Conservation (phyloP, 2,113 vertebrate species). For the Arizona elegans region DNA sequence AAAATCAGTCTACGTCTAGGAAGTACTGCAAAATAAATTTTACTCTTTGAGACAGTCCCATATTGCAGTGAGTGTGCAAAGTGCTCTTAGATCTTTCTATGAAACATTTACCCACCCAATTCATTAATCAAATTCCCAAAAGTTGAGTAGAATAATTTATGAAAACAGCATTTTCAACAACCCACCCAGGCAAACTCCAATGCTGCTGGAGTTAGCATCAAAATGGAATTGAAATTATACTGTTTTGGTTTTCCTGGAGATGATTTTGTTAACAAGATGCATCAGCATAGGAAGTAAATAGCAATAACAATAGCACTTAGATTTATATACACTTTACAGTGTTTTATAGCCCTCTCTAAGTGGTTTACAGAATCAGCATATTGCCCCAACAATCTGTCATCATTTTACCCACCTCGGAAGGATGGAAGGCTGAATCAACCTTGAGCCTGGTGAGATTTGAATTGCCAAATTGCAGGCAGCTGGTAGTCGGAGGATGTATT, state of each 20-base stretch:
- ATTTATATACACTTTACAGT: too few species aligned
- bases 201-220: neutral
- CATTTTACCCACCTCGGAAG: too few species aligned
- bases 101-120: neutral
- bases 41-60: neutral
- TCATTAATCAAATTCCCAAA: neutral
- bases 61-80: neutral
- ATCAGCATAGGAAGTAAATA: neutral
- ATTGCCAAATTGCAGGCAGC: too few species aligned
- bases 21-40: neutral
- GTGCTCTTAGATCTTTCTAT: neutral
- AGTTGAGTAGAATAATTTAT: neutral
- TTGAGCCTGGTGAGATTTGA: too few species aligned
- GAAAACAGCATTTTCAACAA: neutral
- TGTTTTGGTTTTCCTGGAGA: neutral
- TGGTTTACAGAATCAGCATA: too few species aligned
- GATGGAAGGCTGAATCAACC: too few species aligned
- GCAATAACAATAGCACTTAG: too few species aligned
- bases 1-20: neutral
- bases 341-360: too few species aligned
- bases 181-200: neutral
- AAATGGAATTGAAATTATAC: neutral
- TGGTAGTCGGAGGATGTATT: too few species aligned
- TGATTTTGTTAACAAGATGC: neutral
- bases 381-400: too few species aligned